Conservation (phyloP, 1,140 invertebrate species). For the Alviniconcha marisindica region DNA sequence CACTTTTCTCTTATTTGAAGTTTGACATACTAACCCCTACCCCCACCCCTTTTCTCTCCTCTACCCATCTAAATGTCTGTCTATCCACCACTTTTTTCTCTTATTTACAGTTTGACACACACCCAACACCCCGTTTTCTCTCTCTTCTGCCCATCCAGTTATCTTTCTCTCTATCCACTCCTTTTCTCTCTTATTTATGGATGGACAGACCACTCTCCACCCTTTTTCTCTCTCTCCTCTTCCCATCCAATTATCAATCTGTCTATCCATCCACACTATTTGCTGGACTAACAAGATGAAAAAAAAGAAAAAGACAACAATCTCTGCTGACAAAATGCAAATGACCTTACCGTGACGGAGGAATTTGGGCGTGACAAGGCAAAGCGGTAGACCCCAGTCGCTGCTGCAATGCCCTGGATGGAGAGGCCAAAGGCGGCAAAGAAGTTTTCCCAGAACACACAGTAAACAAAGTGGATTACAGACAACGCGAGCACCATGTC, state of each 20-base stretch:
- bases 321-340: not conserved
- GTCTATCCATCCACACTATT: no score
- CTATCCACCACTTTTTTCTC: no score
- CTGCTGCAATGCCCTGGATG: constrained; percentile 57
- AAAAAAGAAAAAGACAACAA: not conserved
- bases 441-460: constrained; percentile 32
- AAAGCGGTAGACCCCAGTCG: constrained; percentile 56
- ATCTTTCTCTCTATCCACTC: no score
- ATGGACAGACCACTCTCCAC: no score
- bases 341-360: constrained; percentile 12
- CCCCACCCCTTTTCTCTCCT: not conserved
- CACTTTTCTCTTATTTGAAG: no score
- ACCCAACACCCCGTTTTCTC: no score
- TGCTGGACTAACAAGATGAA: no score
- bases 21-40: not conserved
- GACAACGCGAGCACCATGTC: constrained; percentile 56
- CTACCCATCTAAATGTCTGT: not conserved
- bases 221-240: no score
- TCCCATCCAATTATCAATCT: no score
- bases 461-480: constrained; percentile 47
- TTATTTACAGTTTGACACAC: no score
- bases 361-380: not conserved
- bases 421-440: constrained; percentile 53
- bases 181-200: no score
- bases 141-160: no score